These are phyloP conservation scores for Elaeidobius kamerunicus DNA, from an alignment of 2,888 invertebrate species.

Conservation along the genomic window DNA sequence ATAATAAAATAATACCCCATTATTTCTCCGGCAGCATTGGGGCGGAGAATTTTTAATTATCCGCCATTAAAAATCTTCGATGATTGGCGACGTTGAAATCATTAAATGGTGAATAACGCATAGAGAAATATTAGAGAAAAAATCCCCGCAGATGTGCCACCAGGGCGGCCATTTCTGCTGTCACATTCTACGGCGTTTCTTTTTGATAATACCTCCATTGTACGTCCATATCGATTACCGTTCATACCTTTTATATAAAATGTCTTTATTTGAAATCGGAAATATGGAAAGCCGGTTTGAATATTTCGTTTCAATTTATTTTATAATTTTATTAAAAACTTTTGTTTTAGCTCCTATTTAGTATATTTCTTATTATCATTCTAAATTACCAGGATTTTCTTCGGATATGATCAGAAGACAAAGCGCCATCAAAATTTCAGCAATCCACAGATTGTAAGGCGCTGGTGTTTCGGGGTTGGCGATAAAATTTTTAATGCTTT, in stretches of 20 bases:
- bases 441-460: background rate
- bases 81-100: too few species aligned
- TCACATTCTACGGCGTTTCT: constrained; percentile 17
- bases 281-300: constrained; percentile 11
- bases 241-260: constrained; percentile 7
- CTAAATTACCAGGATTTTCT: too few species aligned
- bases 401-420: background rate
- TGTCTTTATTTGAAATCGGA: constrained; percentile 11
- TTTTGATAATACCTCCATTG: constrained; percentile 12
- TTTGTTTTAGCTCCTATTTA: too few species aligned
- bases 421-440: background rate
- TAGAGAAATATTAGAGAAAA: too few species aligned
- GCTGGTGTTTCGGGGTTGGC: constrained; percentile 20
- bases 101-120: too few species aligned
- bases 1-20: too few species aligned
- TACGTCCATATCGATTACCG: constrained; percentile 16
- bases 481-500: constrained; percentile 37
- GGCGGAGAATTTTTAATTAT: too few species aligned
- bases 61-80: too few species aligned
- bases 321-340: too few species aligned
- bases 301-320: too few species aligned
- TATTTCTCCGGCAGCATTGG: too few species aligned
- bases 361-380: too few species aligned
- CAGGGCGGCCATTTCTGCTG: constrained; percentile 10
- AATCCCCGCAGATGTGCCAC: constrained; percentile 9